phyloP scores from a whole-genome alignment of 2,888 invertebrate genomes.

The Amiota communis region DNA sequence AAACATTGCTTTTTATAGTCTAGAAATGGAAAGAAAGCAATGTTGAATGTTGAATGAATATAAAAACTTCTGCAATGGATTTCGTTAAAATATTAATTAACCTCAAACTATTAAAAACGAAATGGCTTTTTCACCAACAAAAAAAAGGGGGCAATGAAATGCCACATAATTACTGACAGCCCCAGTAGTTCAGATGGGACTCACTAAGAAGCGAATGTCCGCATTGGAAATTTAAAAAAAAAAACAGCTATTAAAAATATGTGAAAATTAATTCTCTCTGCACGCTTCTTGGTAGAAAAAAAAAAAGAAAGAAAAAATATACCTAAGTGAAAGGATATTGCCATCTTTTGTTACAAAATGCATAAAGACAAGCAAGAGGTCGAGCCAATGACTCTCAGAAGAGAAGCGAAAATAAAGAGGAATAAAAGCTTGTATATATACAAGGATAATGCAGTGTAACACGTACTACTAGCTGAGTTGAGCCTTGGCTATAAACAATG shows the following conservation, averaged over 20 bases:
- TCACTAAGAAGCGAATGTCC: neutral
- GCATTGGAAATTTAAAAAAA: conserved; percentile 24
- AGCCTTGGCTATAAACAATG: conserved; percentile 55
- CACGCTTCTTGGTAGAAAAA: neutral
- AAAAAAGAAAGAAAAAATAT: neutral
- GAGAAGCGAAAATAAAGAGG: neutral
- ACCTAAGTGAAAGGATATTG: neutral
- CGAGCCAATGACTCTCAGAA: neutral
- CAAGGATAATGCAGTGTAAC: neutral
- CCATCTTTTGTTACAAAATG: conserved; percentile 1
- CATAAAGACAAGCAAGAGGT: neutral
- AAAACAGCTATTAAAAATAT: neutral
- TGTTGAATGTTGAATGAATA: neutral
- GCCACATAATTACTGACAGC: conserved; percentile 48
- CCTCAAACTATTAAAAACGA: conserved; percentile 61
- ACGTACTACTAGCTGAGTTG: conserved; percentile 7
- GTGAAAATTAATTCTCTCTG: neutral
- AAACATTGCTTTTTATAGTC: neutral
- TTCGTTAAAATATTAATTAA: conserved; percentile 60
- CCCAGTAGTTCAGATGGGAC: neutral
- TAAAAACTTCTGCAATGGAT: conserved; percentile 58
- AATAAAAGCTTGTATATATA: conserved; percentile 14
- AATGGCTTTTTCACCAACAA: conserved; percentile 41
- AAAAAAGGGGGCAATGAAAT: conserved; percentile 5
- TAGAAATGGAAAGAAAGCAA: conserved; percentile 4